Percentiles rank a stretch among this genome's conserved stretches.
Evolutionary conservation across 2,113 vertebrate genomes (phyloP).

Genomic region (Coregonus clupeaformis): DNA sequence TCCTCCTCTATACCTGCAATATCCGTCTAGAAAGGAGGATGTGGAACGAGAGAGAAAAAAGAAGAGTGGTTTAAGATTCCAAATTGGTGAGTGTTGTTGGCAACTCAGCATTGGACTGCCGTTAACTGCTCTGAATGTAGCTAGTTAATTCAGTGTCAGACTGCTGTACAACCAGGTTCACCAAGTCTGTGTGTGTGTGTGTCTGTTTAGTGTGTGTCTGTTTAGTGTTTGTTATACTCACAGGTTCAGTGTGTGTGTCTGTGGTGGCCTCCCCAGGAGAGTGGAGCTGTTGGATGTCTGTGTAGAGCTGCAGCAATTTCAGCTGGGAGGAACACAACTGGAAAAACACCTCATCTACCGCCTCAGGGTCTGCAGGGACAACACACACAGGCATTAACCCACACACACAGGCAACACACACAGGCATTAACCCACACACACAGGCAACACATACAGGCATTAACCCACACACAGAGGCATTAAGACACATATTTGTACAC

Average conservation of each 20-base stretch:
- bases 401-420: neutral
- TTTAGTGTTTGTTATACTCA: conserved; percentile 31
- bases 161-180: too few species aligned
- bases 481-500: neutral
- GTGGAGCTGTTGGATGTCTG: conserved; percentile 81
- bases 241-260: conserved; percentile 51
- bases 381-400: too few species aligned
- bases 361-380: conserved; percentile 77
- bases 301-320: conserved; percentile 87
- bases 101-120: neutral
- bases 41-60: neutral
- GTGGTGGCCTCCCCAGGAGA: conserved; percentile 47
- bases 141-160: too few species aligned
- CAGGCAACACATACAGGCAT: too few species aligned
- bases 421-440: too few species aligned
- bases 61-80: too few species aligned
- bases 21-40: conserved; percentile 28
- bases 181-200: too few species aligned
- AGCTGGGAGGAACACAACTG: conserved; percentile 85
- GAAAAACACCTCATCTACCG: conserved; percentile 82
- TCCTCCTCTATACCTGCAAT: conserved; percentile 75
- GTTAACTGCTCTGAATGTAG: neutral
- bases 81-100: neutral
- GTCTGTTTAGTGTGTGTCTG: too few species aligned
- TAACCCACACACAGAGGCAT: too few species aligned